Conservation (phyloP, 2,888 invertebrate species). For the Conistra vaccinii region DNA sequence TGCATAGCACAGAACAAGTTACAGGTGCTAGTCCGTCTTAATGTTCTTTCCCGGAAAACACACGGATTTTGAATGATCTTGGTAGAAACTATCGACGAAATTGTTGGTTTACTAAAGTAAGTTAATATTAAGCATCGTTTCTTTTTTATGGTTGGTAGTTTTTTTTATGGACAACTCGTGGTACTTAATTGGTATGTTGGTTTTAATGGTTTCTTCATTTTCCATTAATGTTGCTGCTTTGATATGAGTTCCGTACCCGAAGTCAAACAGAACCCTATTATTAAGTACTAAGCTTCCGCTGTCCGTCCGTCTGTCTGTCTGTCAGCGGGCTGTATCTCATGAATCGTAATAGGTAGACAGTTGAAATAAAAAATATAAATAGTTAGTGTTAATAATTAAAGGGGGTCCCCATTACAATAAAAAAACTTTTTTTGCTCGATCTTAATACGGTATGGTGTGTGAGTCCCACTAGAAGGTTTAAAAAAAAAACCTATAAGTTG, state of each 20-base stretch:
- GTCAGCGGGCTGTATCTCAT: too few relatives aligned
- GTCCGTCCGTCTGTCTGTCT: too few relatives aligned
- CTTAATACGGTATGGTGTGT: too few relatives aligned
- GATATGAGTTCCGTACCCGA: neutral
- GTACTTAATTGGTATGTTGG: slow-evolving; percentile 22
- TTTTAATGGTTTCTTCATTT: slow-evolving; percentile 43
- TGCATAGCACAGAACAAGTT: slow-evolving; percentile 83
- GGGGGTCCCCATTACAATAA: too few relatives aligned
- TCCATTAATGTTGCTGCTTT: slow-evolving; percentile 9
- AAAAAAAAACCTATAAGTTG: neutral
- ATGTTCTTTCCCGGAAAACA: slow-evolving; percentile 76
- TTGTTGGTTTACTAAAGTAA: slow-evolving; percentile 36
- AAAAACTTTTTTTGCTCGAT: too few relatives aligned
- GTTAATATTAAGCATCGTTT: slow-evolving; percentile 11
- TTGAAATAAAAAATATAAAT: too few relatives aligned
- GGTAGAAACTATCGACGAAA: slow-evolving; percentile 34
- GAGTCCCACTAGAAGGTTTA: neutral
- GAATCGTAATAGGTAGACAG: too few relatives aligned
- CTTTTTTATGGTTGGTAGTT: slow-evolving; percentile 25
- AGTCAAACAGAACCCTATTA: too few relatives aligned
- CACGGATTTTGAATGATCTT: slow-evolving; percentile 44
- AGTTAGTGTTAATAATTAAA: too few relatives aligned
- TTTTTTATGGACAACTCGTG: slow-evolving; percentile 19
- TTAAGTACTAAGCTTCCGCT: too few relatives aligned
- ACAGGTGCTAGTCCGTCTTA: slow-evolving; percentile 82